Evolutionary conservation across 1,140 invertebrate species (phyloP), one percentile per base, ranked within the genome.

Genomic region (Lepidostoma basale): DNA sequence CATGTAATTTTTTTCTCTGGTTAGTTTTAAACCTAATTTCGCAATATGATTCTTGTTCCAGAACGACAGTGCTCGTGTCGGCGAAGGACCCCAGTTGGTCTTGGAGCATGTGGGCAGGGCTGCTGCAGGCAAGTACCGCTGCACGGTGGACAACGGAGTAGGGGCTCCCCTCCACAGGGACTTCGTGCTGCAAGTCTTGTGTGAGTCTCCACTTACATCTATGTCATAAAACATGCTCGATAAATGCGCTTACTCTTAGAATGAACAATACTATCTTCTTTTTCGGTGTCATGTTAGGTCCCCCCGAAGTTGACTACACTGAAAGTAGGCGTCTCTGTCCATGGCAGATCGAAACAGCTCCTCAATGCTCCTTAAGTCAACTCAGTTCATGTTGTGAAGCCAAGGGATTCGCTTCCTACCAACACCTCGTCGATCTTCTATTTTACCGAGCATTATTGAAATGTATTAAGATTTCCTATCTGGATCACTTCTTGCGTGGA

Each of bases 121-220:
- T 59, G 86, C 89, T 68, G 87, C 87, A 33, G 89, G 89, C 0
- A 80, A 85, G 14, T 90, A 90, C 77, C 83, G 86, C 25, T 90
- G 89, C 71, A 87, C 86, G 0, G 89, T 89, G 2, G 85, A 87
- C 75, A 90, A 90, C 68, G 87, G 86, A 0, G 88, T 90, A 6
- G 88, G 88, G 0, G 84, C 86, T 20, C 84, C 88, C 0, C 83
- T 88, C 0, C 85, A 87, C 3, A 86, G 85, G 0, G 85, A 87
- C 62, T 87, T 89, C 75, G 81, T 83, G 18, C 77, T 90, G 12
- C 84, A 88, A 77, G 88, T 90, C 6, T 74, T 88, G 3, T 88
- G 86, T 88, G 73, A 86, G 85, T 85, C 66, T 54, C 23, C 4
- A 20, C 14, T 54, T n/a, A n/a, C n/a, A n/a, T 52, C 44, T 47